A percentile compares a stretch with the other conserved stretches of the same genome.
Evolutionary conservation across 2,797 vertebrate species (phyloP).

Genomic region (Lerista edwardsae): DNA sequence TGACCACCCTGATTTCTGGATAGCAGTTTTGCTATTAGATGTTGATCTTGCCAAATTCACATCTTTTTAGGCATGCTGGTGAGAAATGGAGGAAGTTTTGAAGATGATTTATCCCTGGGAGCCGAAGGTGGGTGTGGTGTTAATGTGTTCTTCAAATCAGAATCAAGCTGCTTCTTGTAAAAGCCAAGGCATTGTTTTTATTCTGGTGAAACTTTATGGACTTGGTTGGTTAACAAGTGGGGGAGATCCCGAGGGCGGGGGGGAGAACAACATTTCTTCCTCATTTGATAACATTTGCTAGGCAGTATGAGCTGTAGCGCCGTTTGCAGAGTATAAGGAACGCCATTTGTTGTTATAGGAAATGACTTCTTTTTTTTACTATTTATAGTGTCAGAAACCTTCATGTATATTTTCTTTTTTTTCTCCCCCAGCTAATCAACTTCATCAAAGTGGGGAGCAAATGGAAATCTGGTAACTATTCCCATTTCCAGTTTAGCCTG

Average conservation of each 20-base stretch:
- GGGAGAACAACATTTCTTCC: too few species aligned
- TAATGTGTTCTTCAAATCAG: slow-evolving; percentile 31
- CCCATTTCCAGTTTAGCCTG: slow-evolving; percentile 40
- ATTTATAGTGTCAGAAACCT: slow-evolving; percentile 29
- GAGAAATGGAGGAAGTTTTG: slow-evolving; percentile 96
- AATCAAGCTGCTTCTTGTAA: not conserved
- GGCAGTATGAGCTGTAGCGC: not conserved
- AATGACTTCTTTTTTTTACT: slow-evolving; percentile 3
- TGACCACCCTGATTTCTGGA: not conserved
- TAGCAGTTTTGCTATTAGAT: slow-evolving; percentile 37
- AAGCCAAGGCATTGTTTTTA: slow-evolving; percentile 34
- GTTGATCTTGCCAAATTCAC: slow-evolving; percentile 41
- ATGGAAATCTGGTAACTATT: slow-evolving; percentile 84
- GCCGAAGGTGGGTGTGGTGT: slow-evolving; percentile 89
- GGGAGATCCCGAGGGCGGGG: too few species aligned
- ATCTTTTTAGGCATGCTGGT: slow-evolving; percentile 77
- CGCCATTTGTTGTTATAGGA: not conserved
- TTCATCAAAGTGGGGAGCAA: slow-evolving; percentile 82
- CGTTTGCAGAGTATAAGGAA: not conserved
- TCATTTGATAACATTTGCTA: not conserved
- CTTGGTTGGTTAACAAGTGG: slow-evolving; percentile 18
- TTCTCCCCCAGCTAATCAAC: slow-evolving; percentile 87
- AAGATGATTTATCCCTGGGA: slow-evolving; percentile 98
- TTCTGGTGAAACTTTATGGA: slow-evolving; percentile 19
- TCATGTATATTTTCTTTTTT: slow-evolving; percentile 39